These are phyloP conservation scores for Apteryx owenii DNA, from an alignment of 2,113 vertebrate genomes.

Conservation along the genomic window DNA sequence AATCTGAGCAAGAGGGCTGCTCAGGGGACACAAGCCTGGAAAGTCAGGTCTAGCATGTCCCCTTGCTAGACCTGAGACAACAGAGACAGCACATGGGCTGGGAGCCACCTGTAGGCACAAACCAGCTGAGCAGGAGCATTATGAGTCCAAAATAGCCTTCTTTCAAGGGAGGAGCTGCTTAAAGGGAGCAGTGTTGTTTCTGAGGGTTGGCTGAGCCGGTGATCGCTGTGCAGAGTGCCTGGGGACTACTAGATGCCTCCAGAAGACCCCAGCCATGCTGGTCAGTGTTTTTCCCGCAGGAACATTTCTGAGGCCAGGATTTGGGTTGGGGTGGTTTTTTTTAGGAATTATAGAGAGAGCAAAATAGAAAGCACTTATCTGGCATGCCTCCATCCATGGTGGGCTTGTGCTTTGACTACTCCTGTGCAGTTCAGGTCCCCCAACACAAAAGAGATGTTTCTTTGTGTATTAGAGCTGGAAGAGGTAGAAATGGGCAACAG, in stretches of 20 bases:
- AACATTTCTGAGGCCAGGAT: background rate
- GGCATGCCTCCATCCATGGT: fast-evolving
- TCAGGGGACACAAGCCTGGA: background rate
- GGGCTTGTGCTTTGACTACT: background rate
- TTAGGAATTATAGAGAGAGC: background rate
- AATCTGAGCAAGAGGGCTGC: background rate
- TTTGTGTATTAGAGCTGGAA: background rate
- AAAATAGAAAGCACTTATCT: background rate
- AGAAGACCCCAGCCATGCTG: background rate
- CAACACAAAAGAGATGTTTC: fast-evolving
- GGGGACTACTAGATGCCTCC: background rate
- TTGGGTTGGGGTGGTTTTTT: background rate
- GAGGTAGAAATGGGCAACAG: background rate
- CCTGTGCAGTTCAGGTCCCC: background rate
- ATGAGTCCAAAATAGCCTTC: background rate
- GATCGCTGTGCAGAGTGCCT: fast-evolving
- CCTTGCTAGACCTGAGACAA: background rate
- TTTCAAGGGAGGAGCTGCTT: background rate
- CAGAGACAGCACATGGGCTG: fast-evolving
- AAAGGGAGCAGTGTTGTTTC: fast-evolving
- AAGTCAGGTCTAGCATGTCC: background rate
- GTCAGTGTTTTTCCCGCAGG: background rate
- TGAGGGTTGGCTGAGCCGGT: background rate
- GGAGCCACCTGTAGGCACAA: background rate
- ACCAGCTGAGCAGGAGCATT: background rate